Evolutionary conservation across 2,797 vertebrate genomes (phyloP).

Genomic region (Crenuchus spilurus): DNA sequence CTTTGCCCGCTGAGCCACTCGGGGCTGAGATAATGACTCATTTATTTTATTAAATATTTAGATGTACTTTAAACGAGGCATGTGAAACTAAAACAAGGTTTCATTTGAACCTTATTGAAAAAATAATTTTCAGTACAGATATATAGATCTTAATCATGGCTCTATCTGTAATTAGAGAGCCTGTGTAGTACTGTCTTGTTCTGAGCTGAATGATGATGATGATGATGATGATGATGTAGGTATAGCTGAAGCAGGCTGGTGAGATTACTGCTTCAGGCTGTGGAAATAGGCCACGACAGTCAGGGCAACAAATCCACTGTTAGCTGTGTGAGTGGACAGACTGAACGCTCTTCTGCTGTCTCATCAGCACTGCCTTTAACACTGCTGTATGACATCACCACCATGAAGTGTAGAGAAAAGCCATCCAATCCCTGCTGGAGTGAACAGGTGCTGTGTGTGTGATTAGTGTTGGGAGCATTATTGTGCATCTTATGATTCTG

Average conservation of each 20-base stretch:
- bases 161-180: no score
- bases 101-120: no score
- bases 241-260: not conserved
- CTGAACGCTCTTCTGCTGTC: not conserved
- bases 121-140: no score
- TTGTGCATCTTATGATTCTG: not conserved
- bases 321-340: not conserved
- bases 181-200: not conserved
- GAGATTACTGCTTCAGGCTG: not conserved
- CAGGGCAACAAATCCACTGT: not conserved
- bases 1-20: no score
- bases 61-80: not conserved
- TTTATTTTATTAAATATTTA: no score
- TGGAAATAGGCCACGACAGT: slow-evolving; percentile 30
- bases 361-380: not conserved
- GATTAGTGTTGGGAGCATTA: not conserved
- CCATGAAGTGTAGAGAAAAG: not conserved
- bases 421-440: not conserved
- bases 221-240: no score
- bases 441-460: slow-evolving; percentile 6
- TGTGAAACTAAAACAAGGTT: no score
- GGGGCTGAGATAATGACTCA: no score
- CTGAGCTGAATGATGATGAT: not conserved
- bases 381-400: not conserved
- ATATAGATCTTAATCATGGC: no score